A percentile compares a stretch with the other conserved stretches of the same genome.
Evolutionary conservation across 2,113 vertebrate genomes (phyloP).

Genomic region (Paratilapia polleni): DNA sequence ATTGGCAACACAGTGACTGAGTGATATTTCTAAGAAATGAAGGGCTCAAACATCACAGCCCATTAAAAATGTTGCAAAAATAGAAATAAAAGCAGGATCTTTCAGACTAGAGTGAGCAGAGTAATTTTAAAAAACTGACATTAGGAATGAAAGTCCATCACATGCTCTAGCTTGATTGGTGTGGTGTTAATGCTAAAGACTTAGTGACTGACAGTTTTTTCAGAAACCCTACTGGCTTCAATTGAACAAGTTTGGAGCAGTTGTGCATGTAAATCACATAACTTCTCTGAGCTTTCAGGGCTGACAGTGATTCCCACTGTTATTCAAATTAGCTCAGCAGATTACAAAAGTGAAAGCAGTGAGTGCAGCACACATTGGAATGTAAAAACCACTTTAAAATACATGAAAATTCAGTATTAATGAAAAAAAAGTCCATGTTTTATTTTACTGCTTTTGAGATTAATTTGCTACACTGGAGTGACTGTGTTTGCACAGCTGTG

Average conservation of each 20-base stretch:
- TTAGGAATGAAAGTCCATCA: background rate
- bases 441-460: too few species aligned
- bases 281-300: slow-evolving; percentile 1
- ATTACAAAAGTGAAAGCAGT: slow-evolving; percentile 13
- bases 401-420: background rate
- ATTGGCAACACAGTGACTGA: too few species aligned
- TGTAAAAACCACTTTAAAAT: slow-evolving; percentile 6
- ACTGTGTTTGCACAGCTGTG: too few species aligned
- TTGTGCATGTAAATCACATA: slow-evolving; percentile 36
- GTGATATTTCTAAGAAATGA: too few species aligned
- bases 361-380: background rate
- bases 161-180: slow-evolving; percentile 7
- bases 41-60: too few species aligned
- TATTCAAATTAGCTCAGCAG: slow-evolving; percentile 38
- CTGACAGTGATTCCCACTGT: slow-evolving; percentile 36
- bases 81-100: background rate
- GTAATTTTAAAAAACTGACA: background rate
- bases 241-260: background rate
- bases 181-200: slow-evolving; percentile 10
- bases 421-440: background rate
- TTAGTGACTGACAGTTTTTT: slow-evolving; percentile 28
- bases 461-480: too few species aligned
- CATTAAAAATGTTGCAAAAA: background rate
- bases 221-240: background rate
- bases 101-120: background rate